Conservation (phyloP, 2,113 vertebrate species). For the Protobothrops mucrosquamatus region DNA sequence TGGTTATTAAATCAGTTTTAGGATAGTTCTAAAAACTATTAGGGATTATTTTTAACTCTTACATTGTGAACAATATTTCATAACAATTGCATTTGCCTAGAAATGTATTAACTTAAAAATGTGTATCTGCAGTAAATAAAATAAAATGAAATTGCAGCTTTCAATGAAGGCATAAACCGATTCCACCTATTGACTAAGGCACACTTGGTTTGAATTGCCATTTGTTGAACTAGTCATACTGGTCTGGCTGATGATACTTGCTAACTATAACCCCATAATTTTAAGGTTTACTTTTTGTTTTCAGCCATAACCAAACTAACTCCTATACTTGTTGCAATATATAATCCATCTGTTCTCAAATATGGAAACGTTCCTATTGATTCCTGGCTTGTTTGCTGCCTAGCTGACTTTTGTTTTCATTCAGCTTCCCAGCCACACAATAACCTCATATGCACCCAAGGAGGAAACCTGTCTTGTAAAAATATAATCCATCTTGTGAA, state of each 20-base stretch:
- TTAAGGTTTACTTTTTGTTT: not conserved
- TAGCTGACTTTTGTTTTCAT: conserved; percentile 33
- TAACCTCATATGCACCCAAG: conserved; percentile 73
- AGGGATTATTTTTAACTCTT: too few species aligned
- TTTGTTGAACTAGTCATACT: not conserved
- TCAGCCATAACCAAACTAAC: not conserved
- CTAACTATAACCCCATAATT: not conserved
- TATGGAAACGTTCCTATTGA: not conserved
- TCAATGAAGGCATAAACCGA: not conserved
- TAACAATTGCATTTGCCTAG: not conserved
- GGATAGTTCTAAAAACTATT: not conserved
- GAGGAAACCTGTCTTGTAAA: conserved; percentile 80
- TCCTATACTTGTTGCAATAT: not conserved
- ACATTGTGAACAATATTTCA: not conserved
- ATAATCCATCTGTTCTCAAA: not conserved
- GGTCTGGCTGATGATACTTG: not conserved
- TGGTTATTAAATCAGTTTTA: not conserved
- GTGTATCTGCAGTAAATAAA: not conserved
- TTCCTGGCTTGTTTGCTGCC: not conserved
- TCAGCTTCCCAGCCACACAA: conserved; percentile 63
- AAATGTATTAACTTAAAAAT: not conserved
- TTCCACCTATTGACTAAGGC: not conserved
- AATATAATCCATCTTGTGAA: conserved; percentile 79
- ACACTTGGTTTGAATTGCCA: not conserved
- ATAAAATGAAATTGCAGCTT: not conserved